phyloP scores from a whole-genome alignment of 1,140 invertebrate species.

The Eufriesea mexicana region DNA sequence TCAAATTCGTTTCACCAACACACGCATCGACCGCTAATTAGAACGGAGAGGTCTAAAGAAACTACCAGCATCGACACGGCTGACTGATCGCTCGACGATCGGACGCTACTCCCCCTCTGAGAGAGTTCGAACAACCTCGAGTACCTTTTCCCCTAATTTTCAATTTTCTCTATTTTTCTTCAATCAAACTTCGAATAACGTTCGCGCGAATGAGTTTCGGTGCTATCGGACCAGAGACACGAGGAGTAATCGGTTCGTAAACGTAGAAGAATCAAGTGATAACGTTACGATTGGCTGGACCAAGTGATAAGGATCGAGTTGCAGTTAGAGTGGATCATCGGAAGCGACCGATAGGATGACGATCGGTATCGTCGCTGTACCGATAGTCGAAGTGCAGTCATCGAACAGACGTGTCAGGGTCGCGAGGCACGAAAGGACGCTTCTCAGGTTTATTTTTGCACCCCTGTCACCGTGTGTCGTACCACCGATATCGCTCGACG shows the following conservation, averaged over 20 bases:
- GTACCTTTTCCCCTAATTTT: neutral
- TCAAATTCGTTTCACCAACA: no score
- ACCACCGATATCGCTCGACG: neutral
- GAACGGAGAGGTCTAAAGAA: slow-evolving; percentile 6
- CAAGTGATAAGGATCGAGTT: neutral
- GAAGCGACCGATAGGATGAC: neutral
- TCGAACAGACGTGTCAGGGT: slow-evolving; percentile 36
- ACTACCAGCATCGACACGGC: neutral
- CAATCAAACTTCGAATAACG: neutral
- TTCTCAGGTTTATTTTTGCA: slow-evolving; percentile 38
- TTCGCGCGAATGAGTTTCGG: neutral
- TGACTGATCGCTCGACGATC: slow-evolving; percentile 43
- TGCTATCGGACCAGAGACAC: neutral
- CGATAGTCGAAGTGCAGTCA: slow-evolving; percentile 21
- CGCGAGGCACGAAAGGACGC: slow-evolving; percentile 29
- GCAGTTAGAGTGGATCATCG: no score
- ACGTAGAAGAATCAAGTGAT: neutral
- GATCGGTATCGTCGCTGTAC: neutral
- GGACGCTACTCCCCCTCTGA: slow-evolving; percentile 13
- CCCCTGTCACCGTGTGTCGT: slow-evolving; percentile 19
- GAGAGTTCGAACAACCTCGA: neutral
- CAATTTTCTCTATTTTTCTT: neutral
- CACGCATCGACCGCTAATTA: neutral
- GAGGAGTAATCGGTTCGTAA: neutral
- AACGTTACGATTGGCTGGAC: neutral